Percentiles rank a stretch among this genome's conserved stretches.
Evolutionary conservation across 2,113 vertebrate species (phyloP).

Genomic region (Pardalotus punctatus): DNA sequence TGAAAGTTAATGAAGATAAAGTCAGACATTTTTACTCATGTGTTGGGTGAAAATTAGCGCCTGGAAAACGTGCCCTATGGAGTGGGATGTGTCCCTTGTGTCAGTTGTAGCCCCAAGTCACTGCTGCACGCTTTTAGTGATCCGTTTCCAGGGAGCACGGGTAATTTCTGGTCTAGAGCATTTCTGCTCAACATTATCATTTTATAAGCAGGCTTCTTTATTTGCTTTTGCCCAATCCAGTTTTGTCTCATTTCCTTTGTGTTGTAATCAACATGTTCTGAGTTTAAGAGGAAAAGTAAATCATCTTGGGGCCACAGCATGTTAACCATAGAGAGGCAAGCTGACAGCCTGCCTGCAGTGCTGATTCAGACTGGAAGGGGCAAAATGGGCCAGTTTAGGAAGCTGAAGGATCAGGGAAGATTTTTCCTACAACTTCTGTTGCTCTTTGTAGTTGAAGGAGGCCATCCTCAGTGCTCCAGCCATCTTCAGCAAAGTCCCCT

Average conservation of each 20-base stretch:
- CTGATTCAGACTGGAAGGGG: neutral
- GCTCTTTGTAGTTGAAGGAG: neutral
- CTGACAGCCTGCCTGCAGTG: neutral
- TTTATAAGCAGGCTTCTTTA: conserved; percentile 16
- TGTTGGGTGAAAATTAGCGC: neutral
- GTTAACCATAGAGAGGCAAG: neutral
- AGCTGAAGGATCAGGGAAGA: neutral
- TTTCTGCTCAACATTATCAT: neutral
- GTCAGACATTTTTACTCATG: neutral
- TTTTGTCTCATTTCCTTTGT: conserved; percentile 13
- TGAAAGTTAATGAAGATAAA: neutral
- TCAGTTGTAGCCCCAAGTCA: neutral
- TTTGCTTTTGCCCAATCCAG: conserved; percentile 4
- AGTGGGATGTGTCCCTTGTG: neutral
- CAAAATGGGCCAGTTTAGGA: neutral
- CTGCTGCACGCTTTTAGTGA: neutral
- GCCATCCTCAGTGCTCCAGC: accelerated
- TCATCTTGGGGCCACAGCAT: neutral
- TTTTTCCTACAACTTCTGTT: neutral
- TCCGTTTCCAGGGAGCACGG: neutral
- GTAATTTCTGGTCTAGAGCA: conserved; percentile 19
- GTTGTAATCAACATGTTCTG: conserved; percentile 14
- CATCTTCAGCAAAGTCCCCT: neutral
- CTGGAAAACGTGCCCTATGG: neutral
- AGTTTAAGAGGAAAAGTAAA: neutral